Conservation (phyloP, 2,888 invertebrate genomes). For the Chromoteleia sp. region DNA sequence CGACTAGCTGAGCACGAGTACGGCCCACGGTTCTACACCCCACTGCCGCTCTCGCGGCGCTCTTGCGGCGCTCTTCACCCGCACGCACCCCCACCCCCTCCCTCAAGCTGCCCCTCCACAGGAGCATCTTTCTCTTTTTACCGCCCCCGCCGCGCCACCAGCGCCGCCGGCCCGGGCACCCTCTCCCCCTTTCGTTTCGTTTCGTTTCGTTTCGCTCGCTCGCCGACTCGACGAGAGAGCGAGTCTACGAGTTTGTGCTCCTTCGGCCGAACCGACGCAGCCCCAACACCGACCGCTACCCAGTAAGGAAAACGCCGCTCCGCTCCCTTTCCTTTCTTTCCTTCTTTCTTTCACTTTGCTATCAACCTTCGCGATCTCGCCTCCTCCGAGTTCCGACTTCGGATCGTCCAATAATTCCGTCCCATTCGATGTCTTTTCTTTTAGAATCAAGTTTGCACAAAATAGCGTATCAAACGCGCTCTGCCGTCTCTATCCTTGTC, state of each 20-base stretch:
- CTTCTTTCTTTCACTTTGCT: conserved; percentile 10
- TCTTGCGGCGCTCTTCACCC: conserved; percentile 56
- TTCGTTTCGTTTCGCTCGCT: conserved; percentile 30
- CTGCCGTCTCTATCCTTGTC: not conserved
- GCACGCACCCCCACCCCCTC: conserved; percentile 69
- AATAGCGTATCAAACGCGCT: not conserved
- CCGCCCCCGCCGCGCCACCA: conserved; percentile 87
- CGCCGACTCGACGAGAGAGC: conserved; percentile 13
- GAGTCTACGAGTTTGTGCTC: conserved; percentile 32
- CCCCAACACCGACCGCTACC: conserved; percentile 28
- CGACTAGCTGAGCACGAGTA: conserved; percentile 69
- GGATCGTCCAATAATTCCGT: too few relatives aligned
- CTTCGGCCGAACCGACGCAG: conserved; percentile 20
- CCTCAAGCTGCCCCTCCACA: conserved; percentile 86
- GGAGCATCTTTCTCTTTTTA: conserved; percentile 74
- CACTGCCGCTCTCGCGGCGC: conserved; percentile 61
- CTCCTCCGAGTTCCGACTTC: not conserved
- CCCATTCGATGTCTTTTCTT: too few relatives aligned
- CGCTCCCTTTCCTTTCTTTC: conserved; percentile 2
- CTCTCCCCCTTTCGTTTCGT: conserved; percentile 69
- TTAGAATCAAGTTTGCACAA: too few relatives aligned
- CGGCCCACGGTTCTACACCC: conserved; percentile 62
- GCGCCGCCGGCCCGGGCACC: conserved; percentile 75
- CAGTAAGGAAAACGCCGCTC: conserved; percentile 41
- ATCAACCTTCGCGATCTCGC: not conserved